Evolutionary conservation across 2,888 invertebrate genomes (phyloP).

Genomic region (Malthinus seriepunctatus): DNA sequence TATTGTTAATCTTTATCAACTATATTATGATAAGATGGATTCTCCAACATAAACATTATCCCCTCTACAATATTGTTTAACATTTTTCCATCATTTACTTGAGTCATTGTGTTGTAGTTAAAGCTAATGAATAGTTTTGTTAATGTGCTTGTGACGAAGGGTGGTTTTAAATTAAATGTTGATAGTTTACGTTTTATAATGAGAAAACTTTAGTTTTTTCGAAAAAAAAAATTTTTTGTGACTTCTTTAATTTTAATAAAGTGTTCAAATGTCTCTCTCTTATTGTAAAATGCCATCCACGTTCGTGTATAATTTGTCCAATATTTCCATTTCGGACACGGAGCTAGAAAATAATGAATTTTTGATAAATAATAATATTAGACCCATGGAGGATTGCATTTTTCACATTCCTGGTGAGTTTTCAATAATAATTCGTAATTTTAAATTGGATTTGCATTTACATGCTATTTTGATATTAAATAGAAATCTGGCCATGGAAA

Average conservation of each 20-base stretch:
- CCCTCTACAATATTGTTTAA: slow-evolving; percentile 33
- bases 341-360: slow-evolving; percentile 68
- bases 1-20: slow-evolving; percentile 19
- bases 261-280: no score
- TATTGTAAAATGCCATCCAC: slow-evolving; percentile 29
- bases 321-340: slow-evolving; percentile 36
- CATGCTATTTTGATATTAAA: no score
- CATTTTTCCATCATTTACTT: slow-evolving; percentile 18
- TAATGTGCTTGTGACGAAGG: not conserved
- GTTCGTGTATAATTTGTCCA: slow-evolving; percentile 31
- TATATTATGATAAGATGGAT: slow-evolving; percentile 30
- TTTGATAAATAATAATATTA: slow-evolving; percentile 64
- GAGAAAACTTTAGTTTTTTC: no score
- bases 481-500: no score
- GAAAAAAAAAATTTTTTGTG: not conserved
- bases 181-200: no score
- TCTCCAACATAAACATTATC: slow-evolving; percentile 39
- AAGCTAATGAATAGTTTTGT: slow-evolving; percentile 10
- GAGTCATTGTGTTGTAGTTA: slow-evolving; percentile 12
- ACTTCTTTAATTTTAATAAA: slow-evolving; percentile 11
- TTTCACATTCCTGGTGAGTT: slow-evolving; percentile 66
- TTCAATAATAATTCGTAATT: not conserved
- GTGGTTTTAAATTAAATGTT: not conserved
- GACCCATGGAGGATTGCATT: slow-evolving; percentile 62
- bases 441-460: no score